These are phyloP conservation scores for Alligator mississippiensis DNA, from an alignment of 2,113 vertebrate species.

Conservation along the genomic window DNA sequence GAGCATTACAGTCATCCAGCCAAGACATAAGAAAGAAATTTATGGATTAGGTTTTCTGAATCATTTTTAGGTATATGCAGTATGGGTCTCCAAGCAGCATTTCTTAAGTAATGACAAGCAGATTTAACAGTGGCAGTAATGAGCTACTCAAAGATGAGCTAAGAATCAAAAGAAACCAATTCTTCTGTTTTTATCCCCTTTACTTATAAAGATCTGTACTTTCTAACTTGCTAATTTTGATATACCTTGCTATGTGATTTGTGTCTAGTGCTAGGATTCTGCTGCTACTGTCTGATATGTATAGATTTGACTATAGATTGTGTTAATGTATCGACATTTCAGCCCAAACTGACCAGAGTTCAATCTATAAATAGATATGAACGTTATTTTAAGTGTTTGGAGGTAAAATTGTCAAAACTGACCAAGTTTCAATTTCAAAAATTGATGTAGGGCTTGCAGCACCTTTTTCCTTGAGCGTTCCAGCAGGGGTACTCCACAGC, in stretches of 20 bases:
- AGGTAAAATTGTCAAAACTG: no score
- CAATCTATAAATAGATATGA: rapidly evolving
- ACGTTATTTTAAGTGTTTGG: rapidly evolving
- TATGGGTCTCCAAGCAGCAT: background rate
- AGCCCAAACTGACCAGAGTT: background rate
- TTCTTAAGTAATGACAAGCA: background rate
- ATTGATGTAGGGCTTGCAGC: no score
- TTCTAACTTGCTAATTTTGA: background rate
- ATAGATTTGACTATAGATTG: background rate
- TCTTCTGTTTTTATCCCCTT: background rate
- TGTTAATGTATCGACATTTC: background rate
- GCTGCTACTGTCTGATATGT: background rate
- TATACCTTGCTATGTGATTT: background rate
- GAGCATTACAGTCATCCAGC: slow-evolving; percentile 16
- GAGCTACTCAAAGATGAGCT: background rate
- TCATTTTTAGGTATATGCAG: slow-evolving; percentile 27
- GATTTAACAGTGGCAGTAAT: slow-evolving; percentile 10
- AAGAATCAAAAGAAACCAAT: background rate
- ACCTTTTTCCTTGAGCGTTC: no score
- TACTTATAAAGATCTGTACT: background rate
- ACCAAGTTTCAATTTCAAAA: no score
- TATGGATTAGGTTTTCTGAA: slow-evolving; percentile 46
- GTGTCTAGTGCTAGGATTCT: background rate
- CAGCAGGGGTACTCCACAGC: no score
- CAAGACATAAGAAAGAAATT: background rate